A percentile compares a stretch with the other conserved stretches of the same genome.
These are phyloP conservation scores for Altica lythri DNA, from an alignment of 2,888 invertebrate species.

Conservation along the genomic window DNA sequence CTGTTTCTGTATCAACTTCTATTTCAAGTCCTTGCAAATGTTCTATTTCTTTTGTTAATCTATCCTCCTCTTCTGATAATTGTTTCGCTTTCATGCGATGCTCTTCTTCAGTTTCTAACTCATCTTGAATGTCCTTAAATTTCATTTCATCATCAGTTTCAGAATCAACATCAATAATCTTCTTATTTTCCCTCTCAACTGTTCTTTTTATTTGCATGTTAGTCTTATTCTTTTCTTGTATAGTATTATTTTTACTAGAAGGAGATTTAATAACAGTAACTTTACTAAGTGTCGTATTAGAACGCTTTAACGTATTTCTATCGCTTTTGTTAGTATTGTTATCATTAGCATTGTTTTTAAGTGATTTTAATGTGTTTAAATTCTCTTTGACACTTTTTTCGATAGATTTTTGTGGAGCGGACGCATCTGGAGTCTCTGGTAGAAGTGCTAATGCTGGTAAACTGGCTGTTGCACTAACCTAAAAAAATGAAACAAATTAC, in stretches of 20 bases:
- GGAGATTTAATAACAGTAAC: slow-evolving; percentile 39
- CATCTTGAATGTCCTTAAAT: slow-evolving; percentile 45
- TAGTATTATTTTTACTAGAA: slow-evolving; percentile 14
- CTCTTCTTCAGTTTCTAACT: slow-evolving; percentile 64
- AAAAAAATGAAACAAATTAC: too few species aligned
- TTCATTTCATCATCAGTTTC: slow-evolving; percentile 65
- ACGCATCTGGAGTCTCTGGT: slow-evolving; percentile 48
- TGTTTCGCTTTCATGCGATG: slow-evolving; percentile 70
- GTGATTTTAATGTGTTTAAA: slow-evolving; percentile 51
- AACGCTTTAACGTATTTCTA: slow-evolving; percentile 44
- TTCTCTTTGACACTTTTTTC: slow-evolving; percentile 55
- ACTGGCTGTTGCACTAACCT: slow-evolving; percentile 74
- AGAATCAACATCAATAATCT: slow-evolving; percentile 64
- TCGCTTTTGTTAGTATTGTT: slow-evolving; percentile 29
- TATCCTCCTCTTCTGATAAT: slow-evolving; percentile 76
- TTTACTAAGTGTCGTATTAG: slow-evolving; percentile 53
- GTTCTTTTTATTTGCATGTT: slow-evolving; percentile 46
- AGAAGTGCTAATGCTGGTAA: slow-evolving; percentile 70
- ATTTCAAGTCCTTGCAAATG: slow-evolving; percentile 75
- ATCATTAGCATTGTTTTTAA: slow-evolving; percentile 40
- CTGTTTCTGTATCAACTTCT: slow-evolving; percentile 80
- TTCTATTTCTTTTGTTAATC: slow-evolving; percentile 74
- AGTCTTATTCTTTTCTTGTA: slow-evolving; percentile 44
- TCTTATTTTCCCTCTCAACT: slow-evolving; percentile 36
- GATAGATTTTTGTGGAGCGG: slow-evolving; percentile 43